Evolutionary conservation across 2,113 vertebrate genomes (phyloP).

Genomic region (Corvus moneduloides): DNA sequence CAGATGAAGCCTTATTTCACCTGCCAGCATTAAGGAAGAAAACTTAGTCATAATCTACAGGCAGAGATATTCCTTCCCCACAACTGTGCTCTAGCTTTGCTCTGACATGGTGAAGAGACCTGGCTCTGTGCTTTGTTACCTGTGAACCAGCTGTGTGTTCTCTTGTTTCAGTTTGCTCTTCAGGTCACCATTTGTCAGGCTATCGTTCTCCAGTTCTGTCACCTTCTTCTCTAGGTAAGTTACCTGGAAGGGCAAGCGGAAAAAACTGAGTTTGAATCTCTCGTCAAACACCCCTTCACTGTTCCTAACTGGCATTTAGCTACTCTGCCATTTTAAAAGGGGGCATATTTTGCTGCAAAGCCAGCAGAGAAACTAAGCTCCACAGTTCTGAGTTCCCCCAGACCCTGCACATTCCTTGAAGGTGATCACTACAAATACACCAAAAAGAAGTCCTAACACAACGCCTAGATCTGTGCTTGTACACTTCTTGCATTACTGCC

Average conservation of each 20-base stretch:
- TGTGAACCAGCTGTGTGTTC: slow-evolving; percentile 93
- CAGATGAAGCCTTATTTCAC: neutral
- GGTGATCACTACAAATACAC: neutral
- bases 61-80: neutral
- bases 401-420: neutral
- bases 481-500: neutral
- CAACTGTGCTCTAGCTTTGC: neutral
- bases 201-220: slow-evolving; percentile 91
- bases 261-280: neutral
- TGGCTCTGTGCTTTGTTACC: slow-evolving; percentile 68
- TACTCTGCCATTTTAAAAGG: neutral
- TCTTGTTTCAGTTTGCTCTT: slow-evolving; percentile 95
- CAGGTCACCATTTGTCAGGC: slow-evolving; percentile 83
- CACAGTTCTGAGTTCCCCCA: neutral
- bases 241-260: slow-evolving; percentile 72
- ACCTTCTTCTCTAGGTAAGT: slow-evolving; percentile 93
- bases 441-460: neutral
- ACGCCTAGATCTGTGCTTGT: neutral
- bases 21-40: neutral
- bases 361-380: neutral
- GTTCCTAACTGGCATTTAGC: neutral
- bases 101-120: neutral
- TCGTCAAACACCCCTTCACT: neutral
- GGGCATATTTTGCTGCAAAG: neutral
- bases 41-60: neutral